Evolutionary conservation across 2,888 invertebrate species (phyloP), one percentile per base, ranked within the genome.

Genomic region (Noctua fimbriata): DNA sequence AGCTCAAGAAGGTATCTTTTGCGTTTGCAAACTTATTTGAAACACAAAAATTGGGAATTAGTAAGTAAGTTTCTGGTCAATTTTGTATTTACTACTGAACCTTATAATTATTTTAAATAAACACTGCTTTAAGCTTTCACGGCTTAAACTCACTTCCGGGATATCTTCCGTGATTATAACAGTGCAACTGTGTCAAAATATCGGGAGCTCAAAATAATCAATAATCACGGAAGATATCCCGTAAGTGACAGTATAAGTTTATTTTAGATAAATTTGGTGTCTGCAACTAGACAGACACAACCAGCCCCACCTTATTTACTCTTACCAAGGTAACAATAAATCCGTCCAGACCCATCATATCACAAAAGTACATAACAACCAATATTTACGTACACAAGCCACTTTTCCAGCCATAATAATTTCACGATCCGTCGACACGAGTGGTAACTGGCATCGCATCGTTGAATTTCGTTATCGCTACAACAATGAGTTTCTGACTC

Each of bases 401-500:
- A 94, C 93, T 95, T 94, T 94, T 95, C 93, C 90, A 91, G 92
- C 91, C 89, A 94, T 93, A 94, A 94, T 94, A 94, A 94, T 95
- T 95, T 95, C 92, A 94, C 94, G 91, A 93, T 91, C 93, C 91
- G 87, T 86, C 90, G 89, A 90, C 89, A 89, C 81, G 85, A 88
- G 86, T 91, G 91, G 88, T 92, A 93, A 90, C 89, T 89, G 89
- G 88, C 93, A 92, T 92, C 93, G 92, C 90, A 90, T 83, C 86
- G 83, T 76, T 89, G 93, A 91, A 91, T 92, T 91, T 92, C 93
- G 94, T 94, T 96, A 96, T 96, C 96, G 93, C 83, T 58, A 93
- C 91, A 95, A 97, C 97, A 97, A 97, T 96, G 96, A 94, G 91
- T 96, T 97, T 96, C 96, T 96, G 96, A 94, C 94, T 96, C 86